These are phyloP conservation scores for Sycon ciliatum DNA, from an alignment of 37 sponge, comb jelly and placozoan genomes.

Conservation along the genomic window DNA sequence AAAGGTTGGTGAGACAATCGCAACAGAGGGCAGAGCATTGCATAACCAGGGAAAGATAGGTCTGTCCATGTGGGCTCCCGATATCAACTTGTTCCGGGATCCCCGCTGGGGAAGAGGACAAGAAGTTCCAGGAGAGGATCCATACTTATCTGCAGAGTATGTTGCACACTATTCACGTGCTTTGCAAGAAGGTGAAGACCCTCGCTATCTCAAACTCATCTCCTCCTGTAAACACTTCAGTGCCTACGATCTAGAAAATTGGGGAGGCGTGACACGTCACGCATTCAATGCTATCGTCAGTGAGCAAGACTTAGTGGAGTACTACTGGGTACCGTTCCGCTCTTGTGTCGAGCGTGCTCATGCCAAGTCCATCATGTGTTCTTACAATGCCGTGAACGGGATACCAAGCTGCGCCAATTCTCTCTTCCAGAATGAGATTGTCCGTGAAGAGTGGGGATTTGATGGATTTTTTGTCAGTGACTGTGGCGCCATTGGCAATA, in stretches of 20 bases:
- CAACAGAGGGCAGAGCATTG: no score
- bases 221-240: not conserved
- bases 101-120: constrained; percentile 13
- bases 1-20: no score
- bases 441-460: not conserved
- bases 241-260: constrained; percentile 1
- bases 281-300: constrained; percentile 42
- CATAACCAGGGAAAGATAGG: no score
- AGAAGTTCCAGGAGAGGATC: constrained; percentile 15
- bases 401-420: not conserved
- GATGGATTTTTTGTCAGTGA: not conserved
- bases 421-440: not conserved
- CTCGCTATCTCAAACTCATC: not conserved
- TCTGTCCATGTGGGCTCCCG: not conserved
- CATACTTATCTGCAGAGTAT: not conserved
- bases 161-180: not conserved
- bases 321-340: not conserved
- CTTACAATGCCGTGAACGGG: constrained; percentile 11
- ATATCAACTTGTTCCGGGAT: not conserved
- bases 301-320: constrained; percentile 48
- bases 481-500: not conserved
- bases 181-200: not conserved
- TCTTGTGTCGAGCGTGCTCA: not conserved
- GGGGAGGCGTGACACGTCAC: not conserved
- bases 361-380: not conserved